A percentile compares a stretch with the other conserved stretches of the same genome.
Evolutionary conservation across 1,140 invertebrate genomes (phyloP).

Genomic region (Rhyacophila brunnea): DNA sequence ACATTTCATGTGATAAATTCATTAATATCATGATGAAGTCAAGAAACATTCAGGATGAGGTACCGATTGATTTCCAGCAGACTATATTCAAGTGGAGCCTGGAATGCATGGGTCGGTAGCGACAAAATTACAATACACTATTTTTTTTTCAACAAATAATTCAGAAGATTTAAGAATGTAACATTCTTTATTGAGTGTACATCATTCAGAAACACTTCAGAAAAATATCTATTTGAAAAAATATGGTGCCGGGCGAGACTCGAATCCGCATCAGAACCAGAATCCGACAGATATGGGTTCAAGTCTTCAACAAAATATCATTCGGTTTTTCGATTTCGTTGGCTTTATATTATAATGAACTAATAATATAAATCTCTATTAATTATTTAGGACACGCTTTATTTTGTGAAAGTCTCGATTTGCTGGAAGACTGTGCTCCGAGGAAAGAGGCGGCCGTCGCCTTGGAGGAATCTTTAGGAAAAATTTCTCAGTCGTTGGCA

Average conservation of each 20-base stretch:
- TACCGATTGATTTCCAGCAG: constrained; percentile 56
- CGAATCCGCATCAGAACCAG: too few relatives aligned
- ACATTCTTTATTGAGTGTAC: too few relatives aligned
- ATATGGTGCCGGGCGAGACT: too few relatives aligned
- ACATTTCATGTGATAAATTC: constrained; percentile 50
- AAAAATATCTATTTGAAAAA: too few relatives aligned
- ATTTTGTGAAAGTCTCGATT: constrained; percentile 60
- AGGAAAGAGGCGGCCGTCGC: constrained; percentile 55
- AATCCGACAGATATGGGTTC: too few relatives aligned
- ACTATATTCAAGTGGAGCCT: constrained; percentile 66
- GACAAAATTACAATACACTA: too few relatives aligned
- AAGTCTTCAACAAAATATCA: background rate
- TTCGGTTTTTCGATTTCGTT: background rate
- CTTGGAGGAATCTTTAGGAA: constrained; percentile 59
- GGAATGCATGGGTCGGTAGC: constrained; percentile 59
- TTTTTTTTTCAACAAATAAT: too few relatives aligned
- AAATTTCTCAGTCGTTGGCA: constrained; percentile 61
- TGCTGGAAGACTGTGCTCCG: constrained; percentile 51
- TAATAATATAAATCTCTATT: background rate
- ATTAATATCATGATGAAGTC: constrained; percentile 44
- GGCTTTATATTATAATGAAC: background rate
- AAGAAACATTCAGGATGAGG: constrained; percentile 62
- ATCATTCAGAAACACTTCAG: too few relatives aligned
- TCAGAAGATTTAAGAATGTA: too few relatives aligned
- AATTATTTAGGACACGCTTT: constrained; percentile 48